Percentiles rank a stretch among this genome's conserved stretches.
Evolutionary conservation across 1,140 invertebrate genomes (phyloP).

Genomic region (Leptoteleia sp.): DNA sequence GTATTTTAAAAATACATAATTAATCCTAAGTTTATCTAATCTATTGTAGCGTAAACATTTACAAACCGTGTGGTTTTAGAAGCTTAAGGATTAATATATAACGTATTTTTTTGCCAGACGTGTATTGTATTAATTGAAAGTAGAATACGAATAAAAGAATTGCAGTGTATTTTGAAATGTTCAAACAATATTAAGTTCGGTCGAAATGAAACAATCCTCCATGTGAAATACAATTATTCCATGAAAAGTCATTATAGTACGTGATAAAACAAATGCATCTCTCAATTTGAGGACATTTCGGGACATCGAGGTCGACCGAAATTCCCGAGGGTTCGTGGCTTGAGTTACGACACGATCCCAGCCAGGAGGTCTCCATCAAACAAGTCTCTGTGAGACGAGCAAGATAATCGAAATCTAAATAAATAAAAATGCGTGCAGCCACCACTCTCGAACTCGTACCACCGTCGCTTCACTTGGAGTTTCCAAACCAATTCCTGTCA

Average conservation of each 20-base stretch:
- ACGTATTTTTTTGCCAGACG: too few species aligned
- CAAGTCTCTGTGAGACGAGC: constrained; percentile 68
- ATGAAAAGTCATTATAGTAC: constrained; percentile 46
- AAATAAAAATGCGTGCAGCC: constrained; percentile 72
- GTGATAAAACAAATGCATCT: constrained; percentile 57
- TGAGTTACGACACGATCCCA: constrained; percentile 72
- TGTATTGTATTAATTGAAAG: too few species aligned
- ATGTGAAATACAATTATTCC: constrained; percentile 44
- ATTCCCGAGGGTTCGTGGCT: constrained; percentile 69
- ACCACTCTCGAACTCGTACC: constrained; percentile 36
- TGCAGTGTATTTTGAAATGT: too few species aligned
- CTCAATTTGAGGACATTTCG: constrained; percentile 63
- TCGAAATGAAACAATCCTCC: constrained; percentile 24
- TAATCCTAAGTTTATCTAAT: too few species aligned
- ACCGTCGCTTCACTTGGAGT: constrained; percentile 27
- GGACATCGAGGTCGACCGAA: constrained; percentile 68
- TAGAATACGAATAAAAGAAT: too few species aligned
- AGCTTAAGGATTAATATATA: too few species aligned
- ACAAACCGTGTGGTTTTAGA: too few species aligned
- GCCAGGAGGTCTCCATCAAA: constrained; percentile 73
- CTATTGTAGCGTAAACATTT: too few species aligned
- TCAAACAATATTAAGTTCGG: too few species aligned
- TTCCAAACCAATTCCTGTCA: constrained; percentile 64
- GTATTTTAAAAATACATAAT: too few species aligned
- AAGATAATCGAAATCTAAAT: constrained; percentile 77